phyloP scores from a whole-genome alignment of 2,888 invertebrate species.

The Germaria angustata region DNA sequence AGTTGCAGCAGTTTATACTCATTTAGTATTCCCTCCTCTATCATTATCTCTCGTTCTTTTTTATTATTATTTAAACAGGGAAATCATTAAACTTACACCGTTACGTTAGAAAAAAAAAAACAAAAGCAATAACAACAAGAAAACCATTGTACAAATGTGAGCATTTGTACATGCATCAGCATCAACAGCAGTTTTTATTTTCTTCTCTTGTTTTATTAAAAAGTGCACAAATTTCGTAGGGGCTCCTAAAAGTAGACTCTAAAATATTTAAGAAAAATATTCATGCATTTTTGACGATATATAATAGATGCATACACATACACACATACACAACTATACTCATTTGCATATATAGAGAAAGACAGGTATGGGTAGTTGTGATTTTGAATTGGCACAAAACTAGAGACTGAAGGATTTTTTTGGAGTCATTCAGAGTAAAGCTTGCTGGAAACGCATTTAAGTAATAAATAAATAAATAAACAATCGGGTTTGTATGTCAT shows the following conservation, averaged over 20 bases:
- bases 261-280: conserved; percentile 21
- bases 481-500: too few relatives aligned
- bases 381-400: too few relatives aligned
- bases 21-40: conserved; percentile 49
- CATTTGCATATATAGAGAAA: background rate
- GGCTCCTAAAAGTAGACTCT: conserved; percentile 59
- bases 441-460: too few relatives aligned
- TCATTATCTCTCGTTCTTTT: conserved; percentile 52
- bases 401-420: too few relatives aligned
- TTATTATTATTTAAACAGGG: conserved; percentile 45
- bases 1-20: conserved; percentile 28
- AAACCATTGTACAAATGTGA: background rate
- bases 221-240: conserved; percentile 13
- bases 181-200: conserved; percentile 7
- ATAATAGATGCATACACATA: background rate
- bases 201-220: background rate
- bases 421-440: too few relatives aligned
- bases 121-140: background rate
- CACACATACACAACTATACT: background rate
- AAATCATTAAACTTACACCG: conserved; percentile 64
- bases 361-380: too few relatives aligned
- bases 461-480: too few relatives aligned
- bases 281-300: conserved; percentile 1
- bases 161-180: background rate
- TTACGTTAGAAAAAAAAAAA: conserved; percentile 26